These are phyloP conservation scores for Tetramorium parvispinum DNA, from an alignment of 1,140 invertebrate species.

Conservation along the genomic window DNA sequence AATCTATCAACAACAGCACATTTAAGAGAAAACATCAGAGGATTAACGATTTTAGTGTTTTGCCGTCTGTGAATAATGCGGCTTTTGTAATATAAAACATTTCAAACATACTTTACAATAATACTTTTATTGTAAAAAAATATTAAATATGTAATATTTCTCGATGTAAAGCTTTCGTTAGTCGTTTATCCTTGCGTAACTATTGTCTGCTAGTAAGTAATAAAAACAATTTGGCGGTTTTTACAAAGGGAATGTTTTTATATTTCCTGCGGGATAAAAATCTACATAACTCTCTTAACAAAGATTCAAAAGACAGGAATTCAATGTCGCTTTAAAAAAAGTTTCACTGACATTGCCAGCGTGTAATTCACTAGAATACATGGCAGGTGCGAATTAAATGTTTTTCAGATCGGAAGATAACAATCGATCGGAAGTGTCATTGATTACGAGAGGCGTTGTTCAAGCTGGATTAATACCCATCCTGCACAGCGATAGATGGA, in stretches of 20 bases:
- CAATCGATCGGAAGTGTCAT: constrained; percentile 16
- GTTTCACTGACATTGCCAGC: neutral
- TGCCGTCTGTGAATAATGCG: neutral
- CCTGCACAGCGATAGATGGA: neutral
- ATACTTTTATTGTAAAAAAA: neutral
- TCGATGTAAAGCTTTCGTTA: neutral
- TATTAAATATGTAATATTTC: neutral
- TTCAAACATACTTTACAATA: neutral
- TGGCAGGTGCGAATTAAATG: constrained; percentile 27
- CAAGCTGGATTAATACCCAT: constrained; percentile 39
- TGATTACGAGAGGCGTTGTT: constrained; percentile 33
- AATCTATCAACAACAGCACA: neutral
- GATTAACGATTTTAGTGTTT: neutral
- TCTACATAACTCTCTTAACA: neutral
- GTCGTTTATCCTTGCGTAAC: neutral
- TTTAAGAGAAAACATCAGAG: neutral
- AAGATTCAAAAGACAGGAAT: neutral
- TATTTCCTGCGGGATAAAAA: neutral
- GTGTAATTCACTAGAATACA: constrained; percentile 4
- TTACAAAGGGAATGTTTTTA: neutral
- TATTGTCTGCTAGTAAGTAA: neutral
- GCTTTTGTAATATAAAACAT: neutral
- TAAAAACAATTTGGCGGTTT: neutral
- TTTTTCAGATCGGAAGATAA: constrained; percentile 16
- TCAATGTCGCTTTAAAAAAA: constrained; percentile 1